Base-by-base conservation (phyloP, 1,140 invertebrate genomes). In the Probaryconus sp. region DNA sequence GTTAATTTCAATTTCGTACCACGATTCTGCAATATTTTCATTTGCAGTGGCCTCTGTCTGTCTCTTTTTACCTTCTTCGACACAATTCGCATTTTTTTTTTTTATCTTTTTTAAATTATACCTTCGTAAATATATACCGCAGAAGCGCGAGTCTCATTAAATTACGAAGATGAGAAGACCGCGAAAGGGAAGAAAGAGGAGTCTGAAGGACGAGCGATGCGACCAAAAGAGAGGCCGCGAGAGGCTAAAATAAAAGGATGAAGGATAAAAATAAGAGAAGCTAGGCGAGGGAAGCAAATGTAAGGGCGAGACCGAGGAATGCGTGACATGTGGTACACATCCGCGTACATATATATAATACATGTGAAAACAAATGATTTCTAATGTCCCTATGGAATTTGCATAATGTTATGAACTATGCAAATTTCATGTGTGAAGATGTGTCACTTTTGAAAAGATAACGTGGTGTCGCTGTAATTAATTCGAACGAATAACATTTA, bases 241-340 rank as follows among this genome's bases (percentile, higher is more conserved):
- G 43, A 61, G 48, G 61, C 58, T 6, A 14, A 69, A 48, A 38
- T 78, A 50, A 69, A 79, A 71, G 58, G 50, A 74, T 42, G 31
- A 75, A 53, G 56, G 71, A 72, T 64, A 61, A 63, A 70, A 69
- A 48, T 56, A 65, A 50, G 42, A 67, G 45, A 72, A 64, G 38
- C 20, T 2, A 20, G 38, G 16, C 26, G 17, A 21, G 28, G 45
- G 37, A 50, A 7, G 35, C 37, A 70, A 63, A 71, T 63, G 48
- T 65, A 75, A 75, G 75, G 63, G 61, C 60, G 69, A 73, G 65
- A 76, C 11, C 38, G 35, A 31, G 47, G 76, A 80, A 81, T 81
- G 79, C 76, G 56, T 69, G 72, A 83, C 81, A 84, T 81, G 76
- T 82, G 83, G 64, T 75, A 58, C 65, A 78, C 81, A 82, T 82